phyloP scores from a whole-genome alignment of 2,888 invertebrate species.

The Leptogaster cylindrica region DNA sequence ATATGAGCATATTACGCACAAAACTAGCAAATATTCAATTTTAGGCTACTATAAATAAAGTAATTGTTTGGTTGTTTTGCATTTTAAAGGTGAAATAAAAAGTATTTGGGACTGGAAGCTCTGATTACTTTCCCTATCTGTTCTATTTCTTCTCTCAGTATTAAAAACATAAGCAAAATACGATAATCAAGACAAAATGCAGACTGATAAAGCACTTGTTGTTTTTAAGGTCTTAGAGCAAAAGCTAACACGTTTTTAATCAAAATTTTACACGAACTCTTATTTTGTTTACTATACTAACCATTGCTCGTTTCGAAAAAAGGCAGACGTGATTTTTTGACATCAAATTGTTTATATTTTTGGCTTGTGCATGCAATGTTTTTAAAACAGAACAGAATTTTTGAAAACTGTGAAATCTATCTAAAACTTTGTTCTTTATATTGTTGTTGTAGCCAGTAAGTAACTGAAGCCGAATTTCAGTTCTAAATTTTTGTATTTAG shows the following conservation, averaged over 20 bases:
- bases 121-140: slow-evolving; percentile 41
- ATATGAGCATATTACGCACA: slow-evolving; percentile 24
- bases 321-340: no score
- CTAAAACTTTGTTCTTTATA: background rate
- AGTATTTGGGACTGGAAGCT: slow-evolving; percentile 42
- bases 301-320: no score
- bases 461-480: slow-evolving; percentile 6
- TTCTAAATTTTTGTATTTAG: background rate
- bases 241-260: background rate
- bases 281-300: background rate
- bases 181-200: background rate
- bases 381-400: no score
- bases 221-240: background rate
- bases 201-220: slow-evolving; percentile 9
- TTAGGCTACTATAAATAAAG: slow-evolving; percentile 27
- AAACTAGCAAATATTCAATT: background rate
- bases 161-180: background rate
- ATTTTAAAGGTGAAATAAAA: slow-evolving; percentile 6
- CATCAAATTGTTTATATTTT: no score
- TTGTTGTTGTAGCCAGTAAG: no score
- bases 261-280: background rate
- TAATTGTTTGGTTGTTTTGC: background rate
- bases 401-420: background rate
- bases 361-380: no score
- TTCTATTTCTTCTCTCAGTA: slow-evolving; percentile 11